phyloP scores from a whole-genome alignment of 2,797 vertebrate species.

The Danio aesculapii region DNA sequence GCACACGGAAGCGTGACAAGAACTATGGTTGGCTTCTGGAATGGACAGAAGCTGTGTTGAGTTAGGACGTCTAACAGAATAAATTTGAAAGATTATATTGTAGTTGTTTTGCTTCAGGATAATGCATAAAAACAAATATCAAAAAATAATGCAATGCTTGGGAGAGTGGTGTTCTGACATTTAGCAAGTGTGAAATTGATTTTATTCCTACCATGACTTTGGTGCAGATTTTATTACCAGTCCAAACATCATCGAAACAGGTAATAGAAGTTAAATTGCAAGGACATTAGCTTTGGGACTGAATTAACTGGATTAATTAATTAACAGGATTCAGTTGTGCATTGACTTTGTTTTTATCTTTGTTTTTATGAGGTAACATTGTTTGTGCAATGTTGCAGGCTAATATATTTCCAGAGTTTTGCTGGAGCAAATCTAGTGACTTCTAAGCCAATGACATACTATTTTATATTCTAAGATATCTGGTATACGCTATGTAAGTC shows the following conservation, averaged over 20 bases:
- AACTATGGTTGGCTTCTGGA: slow-evolving; percentile 28
- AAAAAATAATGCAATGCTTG: slow-evolving; percentile 5
- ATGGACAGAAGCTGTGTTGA: background rate
- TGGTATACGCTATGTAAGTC: too few relatives aligned
- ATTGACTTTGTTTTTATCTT: background rate
- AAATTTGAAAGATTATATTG: background rate
- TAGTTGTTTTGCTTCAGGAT: slow-evolving; percentile 3
- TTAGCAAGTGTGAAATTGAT: slow-evolving; percentile 36
- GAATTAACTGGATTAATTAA: background rate
- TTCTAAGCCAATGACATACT: background rate
- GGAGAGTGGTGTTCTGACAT: slow-evolving; percentile 34
- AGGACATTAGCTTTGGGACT: background rate
- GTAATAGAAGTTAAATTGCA: background rate
- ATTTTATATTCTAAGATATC: background rate
- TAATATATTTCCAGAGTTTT: background rate
- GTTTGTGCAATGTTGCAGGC: background rate
- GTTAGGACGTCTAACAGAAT: background rate
- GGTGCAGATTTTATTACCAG: background rate
- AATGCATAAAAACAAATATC: slow-evolving; percentile 4
- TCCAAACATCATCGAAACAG: background rate
- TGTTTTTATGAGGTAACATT: background rate
- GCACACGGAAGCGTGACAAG: slow-evolving; percentile 75
- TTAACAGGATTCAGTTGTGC: background rate
- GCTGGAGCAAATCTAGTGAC: background rate
- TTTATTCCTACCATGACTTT: slow-evolving; percentile 15